Base-by-base conservation (phyloP, 2,113 vertebrate species). In the Solenodon paradoxus region DNA sequence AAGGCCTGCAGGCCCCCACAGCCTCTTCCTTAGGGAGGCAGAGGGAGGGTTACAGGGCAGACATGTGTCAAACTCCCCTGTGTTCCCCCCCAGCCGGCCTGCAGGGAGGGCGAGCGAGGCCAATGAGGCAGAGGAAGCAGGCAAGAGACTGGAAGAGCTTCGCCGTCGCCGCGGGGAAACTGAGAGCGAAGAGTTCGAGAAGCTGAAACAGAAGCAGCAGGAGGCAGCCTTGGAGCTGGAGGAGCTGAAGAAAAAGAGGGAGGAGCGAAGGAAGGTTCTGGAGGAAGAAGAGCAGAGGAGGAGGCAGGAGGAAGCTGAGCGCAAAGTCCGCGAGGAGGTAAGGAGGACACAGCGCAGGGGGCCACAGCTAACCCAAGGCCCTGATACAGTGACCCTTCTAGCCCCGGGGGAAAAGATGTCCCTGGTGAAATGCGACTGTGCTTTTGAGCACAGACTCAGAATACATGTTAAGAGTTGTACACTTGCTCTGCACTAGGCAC, bases 131-230 rank as follows among this genome's bases (percentile, higher is more conserved):
- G 99, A 99, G 2, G 99, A 99, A 97, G 99, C 99, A 0, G 99
- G 99, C 95, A 99, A 98, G 91, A 98, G 99, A 90, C 92, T 99
- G 97, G 99, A 99, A 91, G 99, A 99, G 86, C 99, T 99, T 84
- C 99, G 99, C 87, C 98, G 99, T 0, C 98, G 99, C 61, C 99
- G 99, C 1, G 99, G 99, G 0, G 99, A 99, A 59, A 98, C 98
- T 0, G 99, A 99, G 98, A 99, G 97, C 0, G 99, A 99, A 93
- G 99, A 99, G 97, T 98, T 99, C 0, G 99, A 99, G 97, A 99
- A 98, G 93, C 98, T 99, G 98, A 99, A 98, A 91, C 99, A 99
- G 97, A 99, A 99, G 97, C 99, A 99, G 97, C 99, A 99, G 96
- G 99, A 99, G 97, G 99, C 99, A 0, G 99, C 99, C 0, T 98